These are phyloP conservation scores for Lacerta viridis DNA, from an alignment of 2,797 vertebrate species.

Conservation along the genomic window DNA sequence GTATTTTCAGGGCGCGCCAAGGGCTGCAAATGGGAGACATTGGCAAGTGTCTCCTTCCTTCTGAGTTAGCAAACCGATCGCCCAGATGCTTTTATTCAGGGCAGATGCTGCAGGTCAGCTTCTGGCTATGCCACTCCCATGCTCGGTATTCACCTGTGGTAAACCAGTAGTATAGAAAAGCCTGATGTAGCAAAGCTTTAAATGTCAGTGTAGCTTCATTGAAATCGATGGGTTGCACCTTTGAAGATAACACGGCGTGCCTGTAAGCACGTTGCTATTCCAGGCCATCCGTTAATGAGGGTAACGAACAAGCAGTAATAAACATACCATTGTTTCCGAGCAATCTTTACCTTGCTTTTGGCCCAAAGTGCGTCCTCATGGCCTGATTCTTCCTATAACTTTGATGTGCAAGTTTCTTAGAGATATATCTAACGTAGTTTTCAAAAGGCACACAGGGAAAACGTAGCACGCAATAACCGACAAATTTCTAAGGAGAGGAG, in stretches of 20 bases:
- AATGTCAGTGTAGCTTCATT: background rate
- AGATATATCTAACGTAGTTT: slow-evolving; percentile 67
- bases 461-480: slow-evolving; percentile 74
- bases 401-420: slow-evolving; percentile 63
- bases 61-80: no score
- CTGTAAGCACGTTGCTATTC: slow-evolving; percentile 54
- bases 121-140: background rate
- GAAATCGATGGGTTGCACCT: slow-evolving; percentile 53
- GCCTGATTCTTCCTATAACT: slow-evolving; percentile 71
- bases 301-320: slow-evolving; percentile 52
- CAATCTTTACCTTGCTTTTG: slow-evolving; percentile 64
- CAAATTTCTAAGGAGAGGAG: slow-evolving; percentile 67
- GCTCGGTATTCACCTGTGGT: background rate
- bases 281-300: slow-evolving; percentile 47
- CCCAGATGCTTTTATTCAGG: background rate
- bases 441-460: slow-evolving; percentile 67
- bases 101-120: background rate
- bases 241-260: slow-evolving; percentile 36
- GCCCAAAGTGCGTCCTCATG: slow-evolving; percentile 70
- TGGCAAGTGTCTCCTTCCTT: background rate
- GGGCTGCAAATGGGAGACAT: background rate
- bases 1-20: background rate
- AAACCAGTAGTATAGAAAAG: slow-evolving; percentile 21
- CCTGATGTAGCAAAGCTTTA: slow-evolving; percentile 63
- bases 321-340: slow-evolving; percentile 45